Percentiles rank a stretch among this genome's conserved stretches.
Conservation (phyloP, 2,797 vertebrate species). For the Carapus acus region DNA sequence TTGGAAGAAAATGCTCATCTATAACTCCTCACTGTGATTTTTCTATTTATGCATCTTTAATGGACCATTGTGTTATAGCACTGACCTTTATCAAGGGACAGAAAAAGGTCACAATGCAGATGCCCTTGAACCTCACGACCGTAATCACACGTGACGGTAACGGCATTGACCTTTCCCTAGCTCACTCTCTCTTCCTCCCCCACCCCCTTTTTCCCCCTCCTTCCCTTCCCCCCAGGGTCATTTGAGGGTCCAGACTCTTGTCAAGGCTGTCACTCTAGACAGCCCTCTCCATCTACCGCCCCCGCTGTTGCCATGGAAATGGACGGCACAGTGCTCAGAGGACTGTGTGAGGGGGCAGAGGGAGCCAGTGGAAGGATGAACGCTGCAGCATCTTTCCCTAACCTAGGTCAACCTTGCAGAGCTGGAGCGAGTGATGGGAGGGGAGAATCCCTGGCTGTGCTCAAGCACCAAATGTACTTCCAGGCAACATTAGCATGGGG, state of each 20-base stretch:
- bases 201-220: slow-evolving; percentile 31
- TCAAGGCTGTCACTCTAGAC: slow-evolving; percentile 74
- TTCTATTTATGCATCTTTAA: slow-evolving; percentile 38
- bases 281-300: slow-evolving; percentile 70
- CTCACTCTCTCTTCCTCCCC: slow-evolving; percentile 39
- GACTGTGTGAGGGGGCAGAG: slow-evolving; percentile 66
- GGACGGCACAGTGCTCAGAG: slow-evolving; percentile 62
- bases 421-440: slow-evolving; percentile 56
- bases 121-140: slow-evolving; percentile 67
- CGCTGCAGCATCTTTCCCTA: slow-evolving; percentile 68
- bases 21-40: slow-evolving; percentile 36
- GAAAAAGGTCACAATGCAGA: slow-evolving; percentile 46
- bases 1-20: slow-evolving; percentile 22
- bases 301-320: slow-evolving; percentile 70
- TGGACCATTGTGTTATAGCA: slow-evolving; percentile 36
- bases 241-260: slow-evolving; percentile 73
- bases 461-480: slow-evolving; percentile 40
- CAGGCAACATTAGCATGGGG: slow-evolving; percentile 26
- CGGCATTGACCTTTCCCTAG: slow-evolving; percentile 58
- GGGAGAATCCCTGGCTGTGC: slow-evolving; percentile 42
- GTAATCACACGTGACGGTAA: slow-evolving; percentile 65
- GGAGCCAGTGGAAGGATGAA: slow-evolving; percentile 59
- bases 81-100: slow-evolving; percentile 57
- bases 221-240: slow-evolving; percentile 56
- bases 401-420: slow-evolving; percentile 66